Base-by-base conservation (phyloP, 2,113 vertebrate genomes). In the Platichthys flesus region DNA sequence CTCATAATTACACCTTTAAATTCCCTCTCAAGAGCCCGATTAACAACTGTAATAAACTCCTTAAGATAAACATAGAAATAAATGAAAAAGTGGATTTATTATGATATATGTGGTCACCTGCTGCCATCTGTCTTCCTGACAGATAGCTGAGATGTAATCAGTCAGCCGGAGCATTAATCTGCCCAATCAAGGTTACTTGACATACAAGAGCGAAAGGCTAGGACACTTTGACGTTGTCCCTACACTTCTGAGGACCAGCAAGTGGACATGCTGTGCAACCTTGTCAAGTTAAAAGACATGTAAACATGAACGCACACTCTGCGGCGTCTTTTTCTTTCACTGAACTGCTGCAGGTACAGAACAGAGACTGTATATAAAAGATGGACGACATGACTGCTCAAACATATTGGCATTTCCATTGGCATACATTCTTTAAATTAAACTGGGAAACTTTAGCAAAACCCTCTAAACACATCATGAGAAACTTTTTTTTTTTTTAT, bases 1-100 rank as follows among this genome's bases (percentile, higher is more conserved):
- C 95, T 95, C 95, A 96, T 97, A 97, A 97, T 96, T 96, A 95
- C 95, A 95, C 94, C 94, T 96, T 96, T 95, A 96, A 95, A 96
- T 95, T 93, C 92, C 92, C 93, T 92, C 73, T 18, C 70, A 63
- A 91, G 93, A 90, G 86, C 61, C 42, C 90, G 91, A 94, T 95
- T 95, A 95, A 95, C 91, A 92, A 95, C 93, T 84, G 67, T 91
- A 96, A 95, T 95, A 95, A 96, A 95, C 92, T 92, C 92, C 93
- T 55, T 77, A 31, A 47, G 74, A 67, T 9, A 55, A 40, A 40
- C 21, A 51, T 47, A 47, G 82, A 92, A 93, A 93, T 21, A 69
- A 93, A 51, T 16, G 16, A 51, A 67, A 79, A 54, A 67, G 74
- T 60, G 76, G 87, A 84, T 94, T 95, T 91, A 90, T 94, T 89